Conservation (phyloP, 2,888 invertebrate species). For the Nymphalis c-album region DNA sequence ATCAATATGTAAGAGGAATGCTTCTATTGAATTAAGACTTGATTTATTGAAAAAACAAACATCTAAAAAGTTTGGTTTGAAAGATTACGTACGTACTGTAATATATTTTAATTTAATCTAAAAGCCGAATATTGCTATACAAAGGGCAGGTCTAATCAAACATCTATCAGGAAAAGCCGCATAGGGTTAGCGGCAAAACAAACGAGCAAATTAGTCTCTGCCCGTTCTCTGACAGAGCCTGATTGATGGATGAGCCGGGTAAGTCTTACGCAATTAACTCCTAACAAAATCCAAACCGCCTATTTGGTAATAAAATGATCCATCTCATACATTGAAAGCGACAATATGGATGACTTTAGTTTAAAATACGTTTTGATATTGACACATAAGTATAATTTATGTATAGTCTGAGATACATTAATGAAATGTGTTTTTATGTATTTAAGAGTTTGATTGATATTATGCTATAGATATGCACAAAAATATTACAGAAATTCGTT, state of each 20-base stretch:
- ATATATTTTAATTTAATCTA: conserved; percentile 7
- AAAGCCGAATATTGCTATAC: conserved; percentile 18
- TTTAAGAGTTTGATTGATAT: too few relatives aligned
- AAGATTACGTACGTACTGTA: not conserved
- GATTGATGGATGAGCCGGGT: conserved; percentile 75
- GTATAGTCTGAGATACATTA: too few relatives aligned
- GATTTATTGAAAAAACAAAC: too few relatives aligned
- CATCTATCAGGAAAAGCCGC: conserved; percentile 57
- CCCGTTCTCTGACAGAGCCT: conserved; percentile 66
- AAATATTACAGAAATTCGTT: too few relatives aligned
- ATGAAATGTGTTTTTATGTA: too few relatives aligned
- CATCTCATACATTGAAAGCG: not conserved
- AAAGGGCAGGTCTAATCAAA: conserved; percentile 43
- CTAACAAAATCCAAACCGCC: conserved; percentile 55
- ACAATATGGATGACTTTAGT: not conserved
- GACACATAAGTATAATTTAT: too few relatives aligned
- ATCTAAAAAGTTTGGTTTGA: too few relatives aligned
- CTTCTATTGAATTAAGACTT: too few relatives aligned
- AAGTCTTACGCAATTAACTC: conserved; percentile 64
- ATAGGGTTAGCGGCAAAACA: conserved; percentile 71
- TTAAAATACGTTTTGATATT: not conserved
- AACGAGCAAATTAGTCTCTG: conserved; percentile 77
- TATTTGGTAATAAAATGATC: conserved; percentile 14
- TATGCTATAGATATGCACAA: too few relatives aligned
- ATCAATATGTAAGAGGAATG: too few relatives aligned